Evolutionary conservation across 2,113 vertebrate genomes (phyloP).

Genomic region (Uria lomvia): DNA sequence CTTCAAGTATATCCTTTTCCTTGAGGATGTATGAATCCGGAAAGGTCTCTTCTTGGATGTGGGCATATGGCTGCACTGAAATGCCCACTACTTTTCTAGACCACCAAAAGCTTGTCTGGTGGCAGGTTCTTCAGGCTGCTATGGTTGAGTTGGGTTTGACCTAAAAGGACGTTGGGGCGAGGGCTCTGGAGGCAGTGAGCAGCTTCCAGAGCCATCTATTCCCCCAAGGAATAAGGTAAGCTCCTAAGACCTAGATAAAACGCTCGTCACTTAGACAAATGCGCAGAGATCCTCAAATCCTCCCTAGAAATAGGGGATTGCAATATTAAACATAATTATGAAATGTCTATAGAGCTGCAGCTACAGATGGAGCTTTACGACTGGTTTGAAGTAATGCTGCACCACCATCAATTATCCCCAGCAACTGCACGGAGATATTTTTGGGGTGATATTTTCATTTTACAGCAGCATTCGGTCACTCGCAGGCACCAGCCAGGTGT

Average conservation of each 20-base stretch:
- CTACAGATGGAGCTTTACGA: conserved; percentile 21
- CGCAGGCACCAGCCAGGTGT: conserved; percentile 5
- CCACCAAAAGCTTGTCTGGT: neutral
- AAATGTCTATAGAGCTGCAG: neutral
- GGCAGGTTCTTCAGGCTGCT: neutral
- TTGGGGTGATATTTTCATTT: conserved; percentile 24
- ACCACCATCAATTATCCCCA: conserved; percentile 14
- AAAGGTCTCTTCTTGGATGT: neutral
- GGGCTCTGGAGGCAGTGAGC: neutral
- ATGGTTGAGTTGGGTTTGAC: neutral
- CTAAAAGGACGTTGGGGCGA: neutral
- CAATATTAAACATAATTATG: neutral
- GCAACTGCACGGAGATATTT: conserved; percentile 12
- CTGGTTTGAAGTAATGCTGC: conserved; percentile 14
- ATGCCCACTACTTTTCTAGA: neutral
- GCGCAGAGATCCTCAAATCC: neutral
- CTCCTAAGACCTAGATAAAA: conserved; percentile 13
- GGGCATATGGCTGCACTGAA: no score
- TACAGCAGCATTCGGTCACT: neutral
- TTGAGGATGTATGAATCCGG: neutral
- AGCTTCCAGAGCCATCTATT: neutral
- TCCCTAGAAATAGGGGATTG: neutral
- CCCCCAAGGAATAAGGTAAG: neutral
- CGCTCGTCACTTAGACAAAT: neutral
- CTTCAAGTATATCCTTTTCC: neutral